These are phyloP conservation scores for Cydia strobilella DNA, from an alignment of 1,140 invertebrate species.

Conservation along the genomic window DNA sequence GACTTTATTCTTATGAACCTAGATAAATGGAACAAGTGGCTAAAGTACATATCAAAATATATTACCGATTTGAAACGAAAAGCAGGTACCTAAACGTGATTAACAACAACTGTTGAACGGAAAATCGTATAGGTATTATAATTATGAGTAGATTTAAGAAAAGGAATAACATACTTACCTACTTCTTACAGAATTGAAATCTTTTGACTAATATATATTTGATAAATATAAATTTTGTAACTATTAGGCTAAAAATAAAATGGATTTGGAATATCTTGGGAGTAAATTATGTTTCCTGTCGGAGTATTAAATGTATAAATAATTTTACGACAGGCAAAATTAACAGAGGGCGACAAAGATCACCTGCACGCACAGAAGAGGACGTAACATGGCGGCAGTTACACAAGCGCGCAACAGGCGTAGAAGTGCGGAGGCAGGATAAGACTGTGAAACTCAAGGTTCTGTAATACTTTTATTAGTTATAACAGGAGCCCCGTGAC, in stretches of 20 bases:
- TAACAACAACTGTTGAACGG: too few species aligned
- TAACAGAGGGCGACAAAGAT: background rate
- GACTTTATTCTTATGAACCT: slow-evolving; percentile 53
- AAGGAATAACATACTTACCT: too few species aligned
- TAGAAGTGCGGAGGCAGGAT: slow-evolving; percentile 44
- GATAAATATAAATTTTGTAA: too few species aligned
- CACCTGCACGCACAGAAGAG: slow-evolving; percentile 37
- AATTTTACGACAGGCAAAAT: background rate
- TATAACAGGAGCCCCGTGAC: too few species aligned
- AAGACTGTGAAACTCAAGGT: slow-evolving; percentile 41
- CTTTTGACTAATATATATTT: too few species aligned
- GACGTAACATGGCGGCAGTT: slow-evolving; percentile 48
- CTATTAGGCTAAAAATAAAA: too few species aligned
- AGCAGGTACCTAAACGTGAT: slow-evolving; percentile 43
- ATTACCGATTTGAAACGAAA: slow-evolving; percentile 44
- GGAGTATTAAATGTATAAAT: background rate
- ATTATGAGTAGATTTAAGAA: too few species aligned
- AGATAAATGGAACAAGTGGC: slow-evolving; percentile 59
- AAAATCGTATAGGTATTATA: too few species aligned
- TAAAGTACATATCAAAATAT: slow-evolving; percentile 47
- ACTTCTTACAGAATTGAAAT: too few species aligned
- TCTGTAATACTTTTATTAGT: background rate
- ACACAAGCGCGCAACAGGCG: slow-evolving; percentile 41
- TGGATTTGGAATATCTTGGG: too few species aligned
- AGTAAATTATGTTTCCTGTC: too few species aligned